Conservation (phyloP, 2,113 vertebrate species). For the Chlorodrepanis virens region DNA sequence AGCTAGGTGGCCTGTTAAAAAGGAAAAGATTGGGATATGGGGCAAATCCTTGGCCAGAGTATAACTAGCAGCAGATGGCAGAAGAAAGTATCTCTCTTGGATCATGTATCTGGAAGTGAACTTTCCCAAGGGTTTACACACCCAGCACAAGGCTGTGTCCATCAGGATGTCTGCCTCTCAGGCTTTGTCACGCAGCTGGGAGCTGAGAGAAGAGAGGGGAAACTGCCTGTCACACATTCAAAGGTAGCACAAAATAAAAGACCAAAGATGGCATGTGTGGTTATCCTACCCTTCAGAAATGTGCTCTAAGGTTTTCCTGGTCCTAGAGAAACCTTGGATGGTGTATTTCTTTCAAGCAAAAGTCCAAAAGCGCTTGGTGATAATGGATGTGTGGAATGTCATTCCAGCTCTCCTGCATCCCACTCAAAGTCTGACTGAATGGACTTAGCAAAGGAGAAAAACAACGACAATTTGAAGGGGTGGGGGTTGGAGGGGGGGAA, state of each 20-base stretch:
- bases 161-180: neutral
- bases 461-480: neutral
- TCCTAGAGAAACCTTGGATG: neutral
- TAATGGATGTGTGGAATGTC: neutral
- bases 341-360: neutral
- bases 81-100: neutral
- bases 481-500: neutral
- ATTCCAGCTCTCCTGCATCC: neutral
- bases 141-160: neutral
- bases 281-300: neutral
- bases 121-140: neutral
- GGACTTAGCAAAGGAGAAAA: neutral
- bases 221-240: neutral
- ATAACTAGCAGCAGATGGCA: neutral
- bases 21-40: neutral
- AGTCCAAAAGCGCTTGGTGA: neutral
- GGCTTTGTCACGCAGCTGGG: neutral
- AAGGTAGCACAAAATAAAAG: neutral
- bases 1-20: neutral
- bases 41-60: neutral
- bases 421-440: neutral
- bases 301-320: neutral
- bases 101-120: neutral
- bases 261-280: neutral
- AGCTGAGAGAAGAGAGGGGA: neutral